A percentile compares a stretch with the other conserved stretches of the same genome.
These are phyloP conservation scores for Dicranocentrus wangi DNA, from an alignment of 2,888 invertebrate genomes.

Conservation along the genomic window DNA sequence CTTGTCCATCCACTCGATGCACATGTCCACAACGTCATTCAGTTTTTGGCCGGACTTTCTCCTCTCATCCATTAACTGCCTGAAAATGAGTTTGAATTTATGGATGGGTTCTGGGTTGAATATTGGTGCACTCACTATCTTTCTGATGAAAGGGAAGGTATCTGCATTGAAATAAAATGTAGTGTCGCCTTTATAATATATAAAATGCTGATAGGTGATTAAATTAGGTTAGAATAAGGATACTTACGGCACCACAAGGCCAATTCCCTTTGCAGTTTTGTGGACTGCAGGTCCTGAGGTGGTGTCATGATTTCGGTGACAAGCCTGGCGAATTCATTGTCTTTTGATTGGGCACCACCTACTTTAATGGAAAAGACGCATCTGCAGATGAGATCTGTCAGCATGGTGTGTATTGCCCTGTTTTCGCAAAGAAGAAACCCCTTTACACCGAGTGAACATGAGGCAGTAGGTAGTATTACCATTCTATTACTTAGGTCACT, in stretches of 20 bases:
- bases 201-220: too few species aligned
- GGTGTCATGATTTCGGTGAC: too few species aligned
- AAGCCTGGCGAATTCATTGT: constrained; percentile 52
- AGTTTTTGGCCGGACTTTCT: too few species aligned
- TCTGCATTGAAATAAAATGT: constrained; percentile 30
- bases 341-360: neutral
- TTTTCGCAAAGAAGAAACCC: too few species aligned
- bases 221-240: too few species aligned
- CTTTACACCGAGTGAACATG: too few species aligned
- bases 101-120: constrained; percentile 16
- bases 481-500: too few species aligned
- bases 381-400: constrained; percentile 59
- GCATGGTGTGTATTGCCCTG: constrained; percentile 59
- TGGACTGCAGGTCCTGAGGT: too few species aligned
- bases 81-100: constrained; percentile 46
- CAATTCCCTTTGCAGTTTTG: too few species aligned
- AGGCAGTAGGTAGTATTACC: too few species aligned
- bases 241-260: too few species aligned
- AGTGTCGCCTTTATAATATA: constrained; percentile 18
- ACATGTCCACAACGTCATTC: constrained; percentile 59
- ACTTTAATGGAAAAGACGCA: constrained; percentile 60
- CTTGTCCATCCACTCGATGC: constrained; percentile 50
- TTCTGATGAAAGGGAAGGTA: constrained; percentile 62
- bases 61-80: constrained; percentile 52
- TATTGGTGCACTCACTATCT: constrained; percentile 1